Evolutionary conservation across 2,113 vertebrate genomes (phyloP), one percentile per base, ranked within the genome.

Genomic region (Danio rerio): DNA sequence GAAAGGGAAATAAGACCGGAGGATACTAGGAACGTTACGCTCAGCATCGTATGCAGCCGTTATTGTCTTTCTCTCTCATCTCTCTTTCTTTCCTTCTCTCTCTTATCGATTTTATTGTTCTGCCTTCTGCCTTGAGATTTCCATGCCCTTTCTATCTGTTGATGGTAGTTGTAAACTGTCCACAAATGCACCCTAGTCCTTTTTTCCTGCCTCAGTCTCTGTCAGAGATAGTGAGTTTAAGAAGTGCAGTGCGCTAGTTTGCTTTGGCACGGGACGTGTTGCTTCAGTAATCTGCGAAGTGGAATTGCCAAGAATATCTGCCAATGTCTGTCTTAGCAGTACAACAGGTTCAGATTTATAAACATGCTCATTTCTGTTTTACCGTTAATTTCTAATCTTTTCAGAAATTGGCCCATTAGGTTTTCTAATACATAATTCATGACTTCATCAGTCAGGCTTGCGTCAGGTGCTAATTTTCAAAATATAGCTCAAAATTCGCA

Each of bases 241-340:
- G 50, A 58, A 69, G 63, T 43, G 69, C 63, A 21, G 59, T 40
- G 45, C 2, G 21, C 31, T 58, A 16, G 42, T 66, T 52, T 71
- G 43, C 62, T 75, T 13, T 12, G 62, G 56, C 31, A 55, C n/a
- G 12, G 63, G 61, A 79, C 20, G 5, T 79, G 40, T 81, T 84
- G 40, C 45, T 71, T 66, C 18, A 58, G 50, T 69, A 78, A 83
- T 83, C 55, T 61, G 63, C 15, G 31, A 77, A 55, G 65, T 42
- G 52, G 69, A 70, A 59, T 53, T 16, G 47, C 59, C 65, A 43
- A 16, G 18, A 53, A 78, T 63, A 78, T 71, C 20, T 71, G 69
- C 47, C 69, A 71, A 21, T 71, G 69, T 9, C 69, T 52, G 49
- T 71, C 20, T 50, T 52, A 71, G 20, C 45, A 9, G 45, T 71